Evolutionary conservation across 2,888 invertebrate species (phyloP), one percentile per base, ranked within the genome.

Genomic region (Nemapogon koenigi): DNA sequence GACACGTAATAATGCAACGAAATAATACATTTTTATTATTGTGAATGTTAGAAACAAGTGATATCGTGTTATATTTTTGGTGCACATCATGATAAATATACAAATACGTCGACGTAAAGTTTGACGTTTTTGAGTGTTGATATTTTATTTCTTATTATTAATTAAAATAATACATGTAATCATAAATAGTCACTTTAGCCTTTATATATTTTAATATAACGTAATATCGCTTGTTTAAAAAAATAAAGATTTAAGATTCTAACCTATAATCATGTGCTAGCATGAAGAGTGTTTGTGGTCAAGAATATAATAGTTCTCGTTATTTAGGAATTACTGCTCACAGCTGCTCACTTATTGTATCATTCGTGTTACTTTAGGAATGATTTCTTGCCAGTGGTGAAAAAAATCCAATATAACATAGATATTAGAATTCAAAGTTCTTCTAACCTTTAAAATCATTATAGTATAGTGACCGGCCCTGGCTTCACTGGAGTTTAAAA

Each of bases 211-310:
- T 31, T 16, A 2, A 16, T 31, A 31, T 22, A 22, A 22, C 6
- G 6, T 22, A 22, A 6, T 31, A 8, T 6, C n/a, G 31, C 17
- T 29, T 16, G 31, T 16, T 31, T 31, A n/a, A 15, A n/a, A n/a
- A n/a, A 28, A 17, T 16, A 31, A 3, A 29, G 14, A 29, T 22
- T 22, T 22, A 7, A 13, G n/a, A 16, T 31, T 62, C 55, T 68
- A 57, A 61, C 50, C 51, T 49, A 22, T n/a, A 46, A 49, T 68
- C 64, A 63, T 64, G 64, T 69, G 68, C 62, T 53, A 42, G 40
- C 45, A 61, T 58, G 56, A 62, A 53, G 57, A 59, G 55, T 42
- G 55, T 58, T 55, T 48, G 18, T 47, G 49, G 48, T 43, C 41
- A 16, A 16, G 4, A 2, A 16, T 11, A 6, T 28, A 3, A 15